Evolutionary conservation across 2,888 invertebrate genomes (phyloP).

Genomic region (Hirtodrosophila confusa): DNA sequence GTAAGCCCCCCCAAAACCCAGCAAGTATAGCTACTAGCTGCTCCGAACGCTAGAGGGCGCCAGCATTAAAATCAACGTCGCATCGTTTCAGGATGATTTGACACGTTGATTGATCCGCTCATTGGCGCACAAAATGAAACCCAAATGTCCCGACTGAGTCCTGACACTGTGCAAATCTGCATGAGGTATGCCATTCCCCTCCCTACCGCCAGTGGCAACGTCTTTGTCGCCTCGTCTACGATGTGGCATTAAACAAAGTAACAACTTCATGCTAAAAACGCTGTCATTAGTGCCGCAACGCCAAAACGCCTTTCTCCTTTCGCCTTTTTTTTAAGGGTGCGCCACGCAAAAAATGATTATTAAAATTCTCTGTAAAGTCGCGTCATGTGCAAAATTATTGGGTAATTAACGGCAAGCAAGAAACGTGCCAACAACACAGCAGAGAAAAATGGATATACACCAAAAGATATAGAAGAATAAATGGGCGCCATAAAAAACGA

Average conservation of each 20-base stretch:
- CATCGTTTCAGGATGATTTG: conserved; percentile 76
- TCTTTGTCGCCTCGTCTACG: conserved; percentile 55
- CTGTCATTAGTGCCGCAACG: conserved; percentile 58
- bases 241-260: conserved; percentile 74
- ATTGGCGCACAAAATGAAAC: conserved; percentile 76
- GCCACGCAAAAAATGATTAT: conserved; percentile 62
- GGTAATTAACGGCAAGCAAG: conserved; percentile 65
- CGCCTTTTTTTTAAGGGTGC: conserved; percentile 54
- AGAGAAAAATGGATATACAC: conserved; percentile 9
- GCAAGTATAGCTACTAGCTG: background rate
- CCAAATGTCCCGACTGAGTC: conserved; percentile 47
- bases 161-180: conserved; percentile 54
- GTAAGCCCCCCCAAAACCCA: conserved; percentile 28
- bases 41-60: conserved; percentile 29
- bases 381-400: conserved; percentile 78
- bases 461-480: conserved; percentile 30
- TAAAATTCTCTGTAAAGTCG: conserved; percentile 57
- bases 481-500: conserved; percentile 27
- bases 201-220: conserved; percentile 17
- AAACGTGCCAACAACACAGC: conserved; percentile 22
- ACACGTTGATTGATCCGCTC: conserved; percentile 80
- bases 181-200: conserved; percentile 20
- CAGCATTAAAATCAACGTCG: conserved; percentile 63
- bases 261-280: conserved; percentile 61
- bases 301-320: conserved; percentile 48